A percentile compares a stretch with the other conserved stretches of the same genome.
Conservation (phyloP, 2,797 vertebrate species). For the Notoglanidium macrostoma region DNA sequence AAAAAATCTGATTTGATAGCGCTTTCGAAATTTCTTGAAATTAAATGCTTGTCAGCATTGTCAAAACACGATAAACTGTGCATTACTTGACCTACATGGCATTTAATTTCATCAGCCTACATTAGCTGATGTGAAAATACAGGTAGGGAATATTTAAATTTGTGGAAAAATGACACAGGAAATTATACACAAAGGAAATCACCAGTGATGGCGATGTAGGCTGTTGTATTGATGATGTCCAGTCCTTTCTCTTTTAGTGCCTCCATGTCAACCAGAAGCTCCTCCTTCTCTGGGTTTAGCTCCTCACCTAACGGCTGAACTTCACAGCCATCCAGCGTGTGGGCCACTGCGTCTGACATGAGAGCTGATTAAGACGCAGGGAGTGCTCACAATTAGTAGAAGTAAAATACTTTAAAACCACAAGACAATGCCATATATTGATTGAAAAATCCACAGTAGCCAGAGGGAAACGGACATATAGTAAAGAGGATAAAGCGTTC, state of each 20-base stretch:
- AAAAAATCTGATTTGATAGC: background rate
- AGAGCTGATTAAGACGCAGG: conserved; percentile 67
- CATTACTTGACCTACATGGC: background rate
- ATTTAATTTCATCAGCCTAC: no score
- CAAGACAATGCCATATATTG: conserved; percentile 8
- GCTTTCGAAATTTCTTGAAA: no score
- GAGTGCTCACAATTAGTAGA: background rate
- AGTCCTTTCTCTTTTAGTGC: conserved; percentile 88
- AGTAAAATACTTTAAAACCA: background rate
- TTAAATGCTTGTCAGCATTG: background rate
- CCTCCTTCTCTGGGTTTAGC: conserved; percentile 89
- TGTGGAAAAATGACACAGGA: no score
- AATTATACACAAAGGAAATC: background rate
- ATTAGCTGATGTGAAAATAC: background rate
- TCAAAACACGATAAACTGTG: background rate
- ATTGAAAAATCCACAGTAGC: background rate
- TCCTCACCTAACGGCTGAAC: conserved; percentile 93
- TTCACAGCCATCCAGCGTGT: conserved; percentile 95
- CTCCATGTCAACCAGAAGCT: conserved; percentile 87
- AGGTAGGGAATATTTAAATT: background rate
- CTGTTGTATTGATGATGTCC: conserved; percentile 93
- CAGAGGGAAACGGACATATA: background rate
- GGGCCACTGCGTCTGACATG: conserved; percentile 97
- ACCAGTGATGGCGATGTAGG: conserved; percentile 92
- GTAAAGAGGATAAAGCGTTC: background rate